Evolutionary conservation across 92 coral and sea anemone genomes (phyloP), one percentile per base, ranked within the genome.

Genomic region (Zoanthus sociatus): DNA sequence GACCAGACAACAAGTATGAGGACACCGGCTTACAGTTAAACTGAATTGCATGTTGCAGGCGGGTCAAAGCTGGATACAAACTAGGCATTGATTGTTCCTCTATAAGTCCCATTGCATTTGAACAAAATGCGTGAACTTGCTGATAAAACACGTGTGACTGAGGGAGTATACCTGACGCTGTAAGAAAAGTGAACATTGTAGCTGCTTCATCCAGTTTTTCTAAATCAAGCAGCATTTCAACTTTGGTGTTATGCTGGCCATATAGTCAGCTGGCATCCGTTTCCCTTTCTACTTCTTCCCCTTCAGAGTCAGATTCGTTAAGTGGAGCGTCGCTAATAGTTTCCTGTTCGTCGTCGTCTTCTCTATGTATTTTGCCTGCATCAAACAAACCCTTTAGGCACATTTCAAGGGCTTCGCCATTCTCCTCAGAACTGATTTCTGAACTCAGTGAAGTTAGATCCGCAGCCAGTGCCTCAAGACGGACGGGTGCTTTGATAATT

Each of bases 171-270:
- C 90, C 90, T 51, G 90, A 90, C 7, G 90, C 73, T 26, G 83
- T 79, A 56, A 90, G 81, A 58, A 90, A 90, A 30, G 64, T 48
- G 79, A 90, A 78, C 90, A 86, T 58, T 68, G 90, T 90, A 17
- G 90, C 92, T 0, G 90, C 90, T 79, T 90, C 90, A 82, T 90
- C 87, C 7, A 90, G 76, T 86, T 90, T 86, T 64, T 90, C 90
- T 33, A 90, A 90, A 75, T 90, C 83, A 61, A 79, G 67, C 74
- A 69, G 78, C 87, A 90, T 47, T 90, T 90, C 78, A 0, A 86
- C 79, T 50, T 60, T 66, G 55, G 58, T 8, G 64, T 56, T 56
- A 56, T 56, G 64, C 13, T 56, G 64, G 64, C 64, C 11, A 56
- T 56, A 56, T 56, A 56, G 64, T 56, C 64, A 56, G 4, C 64